Percentiles rank a stretch among this genome's conserved stretches.
phyloP scores from a whole-genome alignment of 2,888 invertebrate genomes.

The Stramonita haemastoma region DNA sequence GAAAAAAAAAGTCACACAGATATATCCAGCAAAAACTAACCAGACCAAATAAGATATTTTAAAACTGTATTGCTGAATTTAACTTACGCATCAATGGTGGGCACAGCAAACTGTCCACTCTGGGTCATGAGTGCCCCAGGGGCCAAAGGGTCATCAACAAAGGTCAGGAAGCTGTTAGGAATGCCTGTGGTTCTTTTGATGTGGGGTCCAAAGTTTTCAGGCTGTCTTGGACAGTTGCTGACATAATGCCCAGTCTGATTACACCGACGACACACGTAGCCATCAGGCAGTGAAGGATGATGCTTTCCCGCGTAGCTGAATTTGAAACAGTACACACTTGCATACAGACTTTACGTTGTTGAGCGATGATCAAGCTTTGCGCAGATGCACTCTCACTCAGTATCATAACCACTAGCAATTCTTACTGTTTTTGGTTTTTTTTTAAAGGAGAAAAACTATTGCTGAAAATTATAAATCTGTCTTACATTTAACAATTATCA shows the following conservation, averaged over 20 bases:
- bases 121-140: conserved; percentile 95
- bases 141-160: conserved; percentile 91
- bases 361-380: too few relatives aligned
- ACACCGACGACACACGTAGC: conserved; percentile 96
- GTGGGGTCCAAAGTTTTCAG: conserved; percentile 79
- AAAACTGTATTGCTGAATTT: not conserved
- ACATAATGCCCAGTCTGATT: conserved; percentile 98
- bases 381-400: too few relatives aligned
- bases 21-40: too few relatives aligned
- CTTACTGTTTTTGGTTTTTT: too few relatives aligned
- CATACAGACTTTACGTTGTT: too few relatives aligned
- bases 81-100: conserved; percentile 90
- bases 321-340: not conserved
- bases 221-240: conserved; percentile 88
- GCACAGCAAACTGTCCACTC: conserved; percentile 91
- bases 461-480: too few relatives aligned
- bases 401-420: too few relatives aligned
- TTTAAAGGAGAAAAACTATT: too few relatives aligned
- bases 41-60: too few relatives aligned
- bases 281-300: conserved; percentile 92
- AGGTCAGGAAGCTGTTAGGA: conserved; percentile 95
- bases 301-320: conserved; percentile 91
- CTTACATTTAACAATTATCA: too few relatives aligned
- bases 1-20: too few relatives aligned
- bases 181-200: conserved; percentile 97